phyloP scores from a whole-genome alignment of 2,113 vertebrate genomes.

The Albula goreensis region DNA sequence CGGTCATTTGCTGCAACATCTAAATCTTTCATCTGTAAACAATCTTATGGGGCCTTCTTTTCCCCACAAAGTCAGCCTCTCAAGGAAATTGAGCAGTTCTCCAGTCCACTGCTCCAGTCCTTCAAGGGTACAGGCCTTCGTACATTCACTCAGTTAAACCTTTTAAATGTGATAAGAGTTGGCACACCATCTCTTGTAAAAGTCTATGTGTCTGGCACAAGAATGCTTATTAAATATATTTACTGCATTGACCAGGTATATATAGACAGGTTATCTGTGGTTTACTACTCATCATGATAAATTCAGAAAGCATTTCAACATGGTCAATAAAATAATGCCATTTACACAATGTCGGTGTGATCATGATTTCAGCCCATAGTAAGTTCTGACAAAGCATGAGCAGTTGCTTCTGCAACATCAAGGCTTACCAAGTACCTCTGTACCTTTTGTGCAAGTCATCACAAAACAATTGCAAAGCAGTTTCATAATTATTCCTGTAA shows the following conservation, averaged over 20 bases:
- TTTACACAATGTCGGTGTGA: not conserved
- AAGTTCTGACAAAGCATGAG: no score
- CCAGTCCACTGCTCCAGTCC: not conserved
- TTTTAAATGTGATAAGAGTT: constrained; percentile 5
- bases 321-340: not conserved
- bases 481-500: no score
- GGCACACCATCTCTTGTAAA: constrained; percentile 9
- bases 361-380: no score
- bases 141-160: constrained; percentile 21
- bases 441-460: no score
- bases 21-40: constrained; percentile 26
- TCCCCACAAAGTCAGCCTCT: constrained; percentile 10
- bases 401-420: no score
- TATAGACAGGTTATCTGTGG: constrained; percentile 6
- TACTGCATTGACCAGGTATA: constrained; percentile 12
- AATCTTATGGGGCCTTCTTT: constrained; percentile 10
- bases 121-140: constrained; percentile 30
- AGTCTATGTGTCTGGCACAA: not conserved
- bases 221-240: constrained; percentile 25
- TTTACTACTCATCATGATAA: constrained; percentile 26
- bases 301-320: constrained; percentile 4
- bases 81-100: not conserved
- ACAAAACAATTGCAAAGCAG: no score
- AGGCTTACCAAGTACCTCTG: not conserved
- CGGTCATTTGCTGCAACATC: constrained; percentile 19